Base-by-base conservation (phyloP, 2,797 vertebrate species). In the Amphiprion clarkii region DNA sequence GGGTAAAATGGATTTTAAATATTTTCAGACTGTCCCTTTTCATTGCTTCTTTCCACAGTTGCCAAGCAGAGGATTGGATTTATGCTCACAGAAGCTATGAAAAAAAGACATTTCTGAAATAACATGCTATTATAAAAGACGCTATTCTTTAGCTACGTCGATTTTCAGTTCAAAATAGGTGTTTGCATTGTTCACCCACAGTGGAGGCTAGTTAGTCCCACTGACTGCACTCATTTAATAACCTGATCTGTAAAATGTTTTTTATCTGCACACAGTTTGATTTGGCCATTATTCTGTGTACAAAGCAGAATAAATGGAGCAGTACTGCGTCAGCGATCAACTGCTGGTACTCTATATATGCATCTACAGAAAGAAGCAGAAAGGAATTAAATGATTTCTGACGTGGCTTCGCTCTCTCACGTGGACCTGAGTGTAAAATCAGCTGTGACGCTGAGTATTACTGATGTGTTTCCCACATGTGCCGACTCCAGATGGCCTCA, bases 311-410 rank as follows among this genome's bases (percentile, higher is more conserved):
- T 95, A 95, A 96, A 93, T 95, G 95, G 94, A 95, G 94, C 94
- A 95, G 96, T 95, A 96, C 96, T 96, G 96, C 95, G 96, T 96
- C 95, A 95, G 95, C 94, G 96, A 94, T 58, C 94, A 96, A 96
- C 39, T 31, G 6, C 31, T 31, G 31, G 31, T 25, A 1, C 16
- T n/a, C n/a, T 49, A 16, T 17, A n/a, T 5, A 14, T 17, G 3
- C 6, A 44, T 11, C 17, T 17, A 25, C 2, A 5, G 21, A 60
- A 54, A 65, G 23, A 42, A 71, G 13, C 46, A 46, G 36, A 59
- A 62, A 69, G 19, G 3, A 55, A 56, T 19, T 1, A 31, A 60
- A 58, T 44, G 0, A 31, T 66, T 39, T 33, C 9, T 36, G 19
- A 4, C 23, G 5, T 62, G 2, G 33, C 39, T 23, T 62, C 5